Percentiles rank a stretch among this genome's conserved stretches.
phyloP scores from a whole-genome alignment of 2,797 vertebrate genomes.

The Protosalanx chinensis region DNA sequence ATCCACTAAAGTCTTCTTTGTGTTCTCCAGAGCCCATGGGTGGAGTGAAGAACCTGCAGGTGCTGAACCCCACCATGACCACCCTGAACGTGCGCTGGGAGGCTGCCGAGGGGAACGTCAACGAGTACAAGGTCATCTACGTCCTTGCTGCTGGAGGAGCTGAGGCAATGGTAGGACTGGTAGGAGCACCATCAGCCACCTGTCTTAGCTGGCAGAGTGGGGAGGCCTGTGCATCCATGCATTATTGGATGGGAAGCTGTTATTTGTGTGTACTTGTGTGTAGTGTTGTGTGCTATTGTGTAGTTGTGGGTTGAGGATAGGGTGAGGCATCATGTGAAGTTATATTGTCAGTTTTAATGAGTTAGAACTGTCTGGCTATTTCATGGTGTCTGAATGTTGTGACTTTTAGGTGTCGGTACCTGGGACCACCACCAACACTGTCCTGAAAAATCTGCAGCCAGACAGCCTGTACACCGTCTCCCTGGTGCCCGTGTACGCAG shows the following conservation, averaged over 20 bases:
- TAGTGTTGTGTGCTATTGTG: conserved; percentile 1
- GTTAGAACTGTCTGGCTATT: background rate
- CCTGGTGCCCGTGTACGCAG: conserved; percentile 84
- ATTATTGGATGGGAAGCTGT: no score
- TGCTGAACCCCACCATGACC: conserved; percentile 87
- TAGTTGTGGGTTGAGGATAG: background rate
- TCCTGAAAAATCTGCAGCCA: conserved; percentile 82
- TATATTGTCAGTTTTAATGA: no score
- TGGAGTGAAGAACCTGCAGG: conserved; percentile 86
- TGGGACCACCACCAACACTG: conserved; percentile 79
- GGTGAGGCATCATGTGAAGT: no score
- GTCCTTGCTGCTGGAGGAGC: conserved; percentile 82
- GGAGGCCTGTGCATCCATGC: background rate
- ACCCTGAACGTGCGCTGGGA: conserved; percentile 81
- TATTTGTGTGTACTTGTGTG: background rate
- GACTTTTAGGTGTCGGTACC: conserved; percentile 80
- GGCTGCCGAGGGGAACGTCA: conserved; percentile 76
- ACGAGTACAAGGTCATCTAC: conserved; percentile 90
- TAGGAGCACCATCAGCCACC: conserved; percentile 31
- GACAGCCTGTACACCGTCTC: conserved; percentile 88
- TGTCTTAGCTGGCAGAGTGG: conserved; percentile 73
- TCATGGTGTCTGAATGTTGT: background rate
- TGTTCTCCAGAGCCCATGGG: conserved; percentile 77
- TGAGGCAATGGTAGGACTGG: conserved; percentile 71
- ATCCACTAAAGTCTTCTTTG: background rate